Evolutionary conservation across 92 coral and sea anemone genomes (phyloP), one percentile per base, ranked within the genome.

Genomic region (Phenganax marumi): DNA sequence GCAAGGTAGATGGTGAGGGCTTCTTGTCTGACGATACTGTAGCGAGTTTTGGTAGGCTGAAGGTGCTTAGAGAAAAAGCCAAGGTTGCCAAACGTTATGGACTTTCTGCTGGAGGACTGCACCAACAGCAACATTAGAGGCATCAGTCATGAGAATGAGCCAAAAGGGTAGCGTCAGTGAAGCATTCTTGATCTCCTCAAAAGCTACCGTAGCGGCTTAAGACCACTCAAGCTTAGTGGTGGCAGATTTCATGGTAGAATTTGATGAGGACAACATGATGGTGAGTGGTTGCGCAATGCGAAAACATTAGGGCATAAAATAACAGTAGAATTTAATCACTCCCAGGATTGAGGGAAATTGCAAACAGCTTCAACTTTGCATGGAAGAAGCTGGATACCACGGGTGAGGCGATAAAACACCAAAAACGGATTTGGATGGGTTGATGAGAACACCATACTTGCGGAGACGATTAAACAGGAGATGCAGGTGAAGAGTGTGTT

Each of bases 31-130:
- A 76, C 52, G 18, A 69, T 25, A 24, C 81, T 76, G 81, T 76
- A 77, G 25, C 68, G 64, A n/a, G 70, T 47, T 47, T 77, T 70
- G 3, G 82, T 12, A 12, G 74, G 74, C 39, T 68, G 68, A 18
- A 77, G 72, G 10, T 70, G 82, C 10, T 63, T 54, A 70, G 82
- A 77, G 14, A 77, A 77, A 51, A 77, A 77, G 65, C 71, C 69
- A 21, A 77, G 73, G 83, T 65, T 11, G 66, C 73, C 83, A 77
- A 56, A 62, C 73, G 0, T 24, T 51, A 23, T 65, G 18, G 51
- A 56, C 54, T 9, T 60, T 46, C 17, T 77, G 83, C 10, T 77
- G 83, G 0, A 77, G 73, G 43, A 57, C 83, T 3, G 53, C 83
- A 25, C 83, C 83, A 4, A 55, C 69, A 22, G 73, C 83, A 25